phyloP scores from a whole-genome alignment of 2,797 vertebrate species.

The Oreortyx pictus region DNA sequence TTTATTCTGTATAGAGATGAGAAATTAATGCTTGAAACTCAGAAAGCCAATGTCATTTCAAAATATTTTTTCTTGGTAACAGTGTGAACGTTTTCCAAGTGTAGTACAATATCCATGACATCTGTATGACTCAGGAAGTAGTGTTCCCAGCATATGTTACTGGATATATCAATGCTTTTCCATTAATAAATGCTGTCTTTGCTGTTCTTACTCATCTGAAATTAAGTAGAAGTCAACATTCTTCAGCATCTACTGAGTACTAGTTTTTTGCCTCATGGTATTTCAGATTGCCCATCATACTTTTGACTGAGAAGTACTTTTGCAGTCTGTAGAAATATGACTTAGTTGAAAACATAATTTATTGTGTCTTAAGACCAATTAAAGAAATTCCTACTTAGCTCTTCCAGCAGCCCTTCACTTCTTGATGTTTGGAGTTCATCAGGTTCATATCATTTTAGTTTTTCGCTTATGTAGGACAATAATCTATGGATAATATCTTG shows the following conservation, averaged over 20 bases:
- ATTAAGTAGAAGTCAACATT: background rate
- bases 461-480: background rate
- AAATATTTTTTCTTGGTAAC: background rate
- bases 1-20: background rate
- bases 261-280: background rate
- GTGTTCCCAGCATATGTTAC: background rate
- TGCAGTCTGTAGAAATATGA: background rate
- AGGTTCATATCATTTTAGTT: background rate
- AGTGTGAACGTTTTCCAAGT: background rate
- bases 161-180: background rate
- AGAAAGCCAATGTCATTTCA: background rate
- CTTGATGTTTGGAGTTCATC: background rate
- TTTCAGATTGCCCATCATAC: background rate
- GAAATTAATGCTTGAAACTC: constrained; percentile 6
- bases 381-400: background rate
- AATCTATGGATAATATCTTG: background rate
- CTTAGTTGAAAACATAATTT: background rate
- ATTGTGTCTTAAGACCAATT: background rate
- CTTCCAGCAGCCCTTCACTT: background rate
- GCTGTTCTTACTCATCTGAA: background rate
- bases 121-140: background rate
- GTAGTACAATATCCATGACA: background rate
- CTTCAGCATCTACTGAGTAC: background rate
- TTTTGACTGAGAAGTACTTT: background rate
- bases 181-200: background rate